Evolutionary conservation across 2,113 vertebrate species (phyloP), one percentile per base, ranked within the genome.

Genomic region (Sorex araneus): DNA sequence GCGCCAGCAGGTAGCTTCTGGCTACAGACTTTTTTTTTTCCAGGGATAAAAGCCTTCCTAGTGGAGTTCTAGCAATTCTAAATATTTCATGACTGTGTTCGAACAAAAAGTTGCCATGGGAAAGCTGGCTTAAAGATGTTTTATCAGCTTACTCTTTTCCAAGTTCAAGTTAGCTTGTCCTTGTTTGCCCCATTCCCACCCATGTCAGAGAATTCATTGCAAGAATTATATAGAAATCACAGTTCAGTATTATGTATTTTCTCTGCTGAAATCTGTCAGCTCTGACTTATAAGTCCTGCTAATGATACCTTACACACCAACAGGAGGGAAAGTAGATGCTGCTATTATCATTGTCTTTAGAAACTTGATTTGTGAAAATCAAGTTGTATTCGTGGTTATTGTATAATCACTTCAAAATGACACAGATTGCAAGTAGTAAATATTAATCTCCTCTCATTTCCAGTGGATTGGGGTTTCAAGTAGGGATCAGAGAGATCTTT

Each of bases 1-100:
- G 66, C 93, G 96, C 96, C 94, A 96, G 94, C 87, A 97, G 97
- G 95, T 75, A 96, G 94, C 90, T 97, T 86, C 94, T 95, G 93
- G 96, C 93, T 97, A 91, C 79, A 78, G 54, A 95, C 40, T 1
- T n/a, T 97, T 66, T 1, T n/a, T 97, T 66, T 66, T 28, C 34
- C 90, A 89, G 77, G 83, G 95, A 97, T 96, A 95, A 98, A 97
- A 97, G 60, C 77, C 30, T 97, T 94, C 69, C 79, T 96, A 77
- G 67, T 66, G 80, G 84, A 97, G 60, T 77, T 96, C 36, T 90
- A 96, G 77, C 6, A 96, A 66, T 95, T 91, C 92, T 98, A 95
- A 96, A 94, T 97, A 97, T 97, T 98, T 97, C 75, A 94, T 94
- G 87, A 40, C 70, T 73, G 12, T 67, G 60, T 79, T 90, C 0